Base-by-base conservation (phyloP, 35 echinoderm and acorn worm genomes). In the Amphiura filiformis region DNA sequence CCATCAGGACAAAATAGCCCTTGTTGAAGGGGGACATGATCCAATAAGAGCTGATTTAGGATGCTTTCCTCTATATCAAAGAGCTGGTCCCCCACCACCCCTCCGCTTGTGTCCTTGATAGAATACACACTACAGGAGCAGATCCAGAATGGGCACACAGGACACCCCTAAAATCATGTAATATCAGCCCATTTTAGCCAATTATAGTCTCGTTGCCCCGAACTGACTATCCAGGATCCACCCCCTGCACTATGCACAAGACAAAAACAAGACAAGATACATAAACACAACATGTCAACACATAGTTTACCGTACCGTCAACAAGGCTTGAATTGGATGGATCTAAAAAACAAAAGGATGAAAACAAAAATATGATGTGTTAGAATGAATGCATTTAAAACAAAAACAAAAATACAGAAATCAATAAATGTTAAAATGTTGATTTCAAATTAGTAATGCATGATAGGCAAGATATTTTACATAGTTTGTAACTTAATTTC, bases 251-350 rank as follows among this genome's bases (percentile, higher is more conserved):
- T 70, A n/a, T 30, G 28, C 61, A 70, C 61, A 70, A 4, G 44
- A 52, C 20, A 52, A 52, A 52, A 52, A 52, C 44, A 70, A n/a
- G 1, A 70, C 61, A 70, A n/a, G 26, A 70, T 23, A 70, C 41
- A 47, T 47, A 47, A 70, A 70, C 4, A 18, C 61, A 70, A 70
- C 61, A 15, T 70, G 61, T 23, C 7, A n/a, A 70, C 61, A 70
- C 4, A 70, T 70, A 70, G 26, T 70, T 70, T 70, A 70, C 61
- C 26, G 26, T 70, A 70, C 61, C 61, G 7, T 70, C 61, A 70
- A 70, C 61, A 70, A 70, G 61, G 28, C 61, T 70, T 70, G 61
- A 70, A 70, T 70, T 70, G 9, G 61, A 70, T 70, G 61, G 61
- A 70, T 70, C 61, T 70, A 70, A 23, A 70, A 70, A 70, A 70